These are phyloP conservation scores for Rutilus rutilus DNA, from an alignment of 2,113 vertebrate genomes.

Conservation along the genomic window DNA sequence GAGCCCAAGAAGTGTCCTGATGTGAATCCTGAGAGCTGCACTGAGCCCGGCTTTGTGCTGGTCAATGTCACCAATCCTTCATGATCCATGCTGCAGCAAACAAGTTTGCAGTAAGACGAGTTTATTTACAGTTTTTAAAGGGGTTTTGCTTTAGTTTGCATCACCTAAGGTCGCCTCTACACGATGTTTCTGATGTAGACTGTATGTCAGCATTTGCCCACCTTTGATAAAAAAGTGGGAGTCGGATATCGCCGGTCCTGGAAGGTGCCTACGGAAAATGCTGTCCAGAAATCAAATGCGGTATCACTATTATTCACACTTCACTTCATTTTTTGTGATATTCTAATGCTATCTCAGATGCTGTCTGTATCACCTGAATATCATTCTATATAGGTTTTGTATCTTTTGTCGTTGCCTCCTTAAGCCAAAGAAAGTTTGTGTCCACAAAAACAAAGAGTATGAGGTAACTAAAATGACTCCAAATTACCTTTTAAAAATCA, in stretches of 20 bases:
- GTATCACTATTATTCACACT: constrained; percentile 68
- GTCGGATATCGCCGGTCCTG: constrained; percentile 75
- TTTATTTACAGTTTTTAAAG: background rate
- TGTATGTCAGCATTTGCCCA: constrained; percentile 81
- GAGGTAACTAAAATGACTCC: constrained; percentile 76
- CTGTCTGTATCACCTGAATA: background rate
- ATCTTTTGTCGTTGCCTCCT: constrained; percentile 41
- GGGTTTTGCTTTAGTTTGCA: background rate
- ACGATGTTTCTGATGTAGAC: constrained; percentile 68
- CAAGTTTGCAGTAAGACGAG: constrained; percentile 83
- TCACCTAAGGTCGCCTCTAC: background rate
- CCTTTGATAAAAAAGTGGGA: constrained; percentile 62
- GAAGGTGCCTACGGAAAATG: constrained; percentile 76
- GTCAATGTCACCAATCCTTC: constrained; percentile 72
- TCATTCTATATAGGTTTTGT: background rate
- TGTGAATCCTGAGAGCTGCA: constrained; percentile 61
- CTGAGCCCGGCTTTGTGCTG: constrained; percentile 78
- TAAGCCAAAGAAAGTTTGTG: constrained; percentile 87
- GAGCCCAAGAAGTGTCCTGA: constrained; percentile 73
- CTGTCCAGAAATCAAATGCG: constrained; percentile 82
- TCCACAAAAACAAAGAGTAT: constrained; percentile 80
- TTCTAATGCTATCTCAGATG: background rate
- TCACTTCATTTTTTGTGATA: background rate
- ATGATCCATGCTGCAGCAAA: constrained; percentile 81
- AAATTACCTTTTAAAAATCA: background rate